A percentile compares a stretch with the other conserved stretches of the same genome.
Evolutionary conservation across 2,797 vertebrate species (phyloP).

Genomic region (Hybognathus amarus): DNA sequence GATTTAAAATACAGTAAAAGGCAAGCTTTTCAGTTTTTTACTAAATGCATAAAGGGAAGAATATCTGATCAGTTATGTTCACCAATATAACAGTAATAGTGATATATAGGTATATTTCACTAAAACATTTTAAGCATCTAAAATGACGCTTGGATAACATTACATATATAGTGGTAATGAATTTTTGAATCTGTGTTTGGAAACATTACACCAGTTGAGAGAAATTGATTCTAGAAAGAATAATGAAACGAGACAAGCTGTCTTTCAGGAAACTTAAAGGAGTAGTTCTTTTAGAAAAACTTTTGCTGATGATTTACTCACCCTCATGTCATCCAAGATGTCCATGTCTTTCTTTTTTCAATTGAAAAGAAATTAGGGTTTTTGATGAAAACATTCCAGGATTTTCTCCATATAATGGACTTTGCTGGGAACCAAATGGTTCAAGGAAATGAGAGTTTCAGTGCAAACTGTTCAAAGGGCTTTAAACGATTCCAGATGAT

Average conservation of each 20-base stretch:
- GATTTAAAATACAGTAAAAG: not conserved
- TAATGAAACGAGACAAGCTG: not conserved
- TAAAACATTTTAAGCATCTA: not conserved
- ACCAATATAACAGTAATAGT: not conserved
- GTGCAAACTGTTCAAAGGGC: too few species aligned
- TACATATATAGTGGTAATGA: too few species aligned
- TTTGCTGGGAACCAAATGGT: too few species aligned
- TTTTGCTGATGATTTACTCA: too few species aligned
- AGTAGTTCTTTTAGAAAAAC: too few species aligned
- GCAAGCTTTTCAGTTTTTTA: not conserved
- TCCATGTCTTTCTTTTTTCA: too few species aligned
- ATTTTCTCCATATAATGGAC: too few species aligned
- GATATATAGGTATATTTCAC: not conserved
- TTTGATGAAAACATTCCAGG: too few species aligned
- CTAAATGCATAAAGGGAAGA: not conserved
- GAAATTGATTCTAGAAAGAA: not conserved
- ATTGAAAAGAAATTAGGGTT: too few species aligned
- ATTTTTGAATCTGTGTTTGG: not conserved
- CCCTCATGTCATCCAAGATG: too few species aligned
- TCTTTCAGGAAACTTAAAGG: not conserved
- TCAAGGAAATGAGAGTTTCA: too few species aligned
- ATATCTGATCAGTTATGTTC: not conserved
- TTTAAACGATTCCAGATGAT: too few species aligned
- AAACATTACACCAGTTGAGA: not conserved
- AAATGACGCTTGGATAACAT: not conserved